Percentiles rank a stretch among this genome's conserved stretches.
phyloP scores from a whole-genome alignment of 2,888 invertebrate species.

The Mimachlamys varia region DNA sequence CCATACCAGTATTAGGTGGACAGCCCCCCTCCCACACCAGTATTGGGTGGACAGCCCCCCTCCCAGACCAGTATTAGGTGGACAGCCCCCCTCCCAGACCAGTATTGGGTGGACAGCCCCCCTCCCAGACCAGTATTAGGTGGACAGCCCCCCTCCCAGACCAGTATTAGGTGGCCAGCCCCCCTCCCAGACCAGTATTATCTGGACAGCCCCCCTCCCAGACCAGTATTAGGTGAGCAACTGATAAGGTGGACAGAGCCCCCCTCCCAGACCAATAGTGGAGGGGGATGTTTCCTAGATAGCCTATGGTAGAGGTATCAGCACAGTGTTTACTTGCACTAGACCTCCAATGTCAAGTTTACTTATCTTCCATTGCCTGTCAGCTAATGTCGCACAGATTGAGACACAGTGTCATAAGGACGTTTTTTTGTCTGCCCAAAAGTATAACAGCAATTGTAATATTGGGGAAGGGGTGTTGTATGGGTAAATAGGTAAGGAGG shows the following conservation, averaged over 20 bases:
- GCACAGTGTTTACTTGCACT: neutral
- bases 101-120: neutral
- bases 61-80: neutral
- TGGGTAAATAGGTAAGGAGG: too few species aligned
- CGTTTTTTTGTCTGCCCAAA: too few species aligned
- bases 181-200: neutral
- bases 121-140: neutral
- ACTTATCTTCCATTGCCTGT: neutral
- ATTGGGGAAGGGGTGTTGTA: too few species aligned
- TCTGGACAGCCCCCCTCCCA: neutral
- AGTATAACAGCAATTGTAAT: too few species aligned
- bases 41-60: neutral
- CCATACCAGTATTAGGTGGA: neutral
- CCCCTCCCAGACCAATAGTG: neutral
- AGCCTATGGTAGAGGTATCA: neutral
- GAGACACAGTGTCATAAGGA: neutral
- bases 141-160: neutral
- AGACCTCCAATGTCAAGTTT: constrained; percentile 10
- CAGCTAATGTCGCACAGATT: neutral
- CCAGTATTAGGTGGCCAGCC: neutral
- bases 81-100: neutral
- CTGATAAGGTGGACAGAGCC: too few species aligned
- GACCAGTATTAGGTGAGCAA: too few species aligned
- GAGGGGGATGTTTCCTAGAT: neutral
- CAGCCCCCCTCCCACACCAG: neutral